Base-by-base conservation (phyloP, 2,888 invertebrate genomes). In the Troides oblongomaculatus region DNA sequence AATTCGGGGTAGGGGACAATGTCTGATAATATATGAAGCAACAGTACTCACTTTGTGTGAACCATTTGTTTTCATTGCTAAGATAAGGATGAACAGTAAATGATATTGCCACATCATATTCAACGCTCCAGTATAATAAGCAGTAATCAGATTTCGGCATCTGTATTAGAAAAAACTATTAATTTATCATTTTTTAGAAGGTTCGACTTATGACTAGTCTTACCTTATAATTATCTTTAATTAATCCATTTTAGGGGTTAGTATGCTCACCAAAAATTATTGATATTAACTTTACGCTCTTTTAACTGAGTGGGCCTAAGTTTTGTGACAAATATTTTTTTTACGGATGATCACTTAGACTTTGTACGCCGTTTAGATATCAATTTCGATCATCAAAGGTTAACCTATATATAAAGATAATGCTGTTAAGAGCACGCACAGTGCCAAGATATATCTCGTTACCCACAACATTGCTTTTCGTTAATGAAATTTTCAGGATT, bases 81-180 rank as follows among this genome's bases (percentile, higher is more conserved):
- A 78, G 74, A 84, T 78, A 75, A 85, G 80, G 74, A 83, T 77
- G 74, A 86, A 76, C 65, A 84, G 76, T 68, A 86, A 73, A 75
- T 81, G 78, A 77, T 81, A 84, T 74, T 84, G 74, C 86, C 84
- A 83, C 84, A 86, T 88, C 88, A 88, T 90, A 84, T 87, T 86
- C 84, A 77, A 77, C 79, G 74, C 74, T 77, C 80, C 81, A 77
- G 72, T 74, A 72, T 74, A 71, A 73, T 78, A 75, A 64, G 53
- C 62, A 74, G 73, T 78, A 81, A 76, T 75, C 77, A 80, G 77
- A 80, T 80, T 71, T 80, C 84, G 76, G 83, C 89, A 88, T 90
- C 91, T 90, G 74, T 62, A 76, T 81, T 14, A 71, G 62, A 74
- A 63, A 69, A 67, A 68, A 46, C 21, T 50, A 39, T 10, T 39